Base-by-base conservation (phyloP, 2,113 vertebrate genomes). In the Cynoglossus semilaevis region DNA sequence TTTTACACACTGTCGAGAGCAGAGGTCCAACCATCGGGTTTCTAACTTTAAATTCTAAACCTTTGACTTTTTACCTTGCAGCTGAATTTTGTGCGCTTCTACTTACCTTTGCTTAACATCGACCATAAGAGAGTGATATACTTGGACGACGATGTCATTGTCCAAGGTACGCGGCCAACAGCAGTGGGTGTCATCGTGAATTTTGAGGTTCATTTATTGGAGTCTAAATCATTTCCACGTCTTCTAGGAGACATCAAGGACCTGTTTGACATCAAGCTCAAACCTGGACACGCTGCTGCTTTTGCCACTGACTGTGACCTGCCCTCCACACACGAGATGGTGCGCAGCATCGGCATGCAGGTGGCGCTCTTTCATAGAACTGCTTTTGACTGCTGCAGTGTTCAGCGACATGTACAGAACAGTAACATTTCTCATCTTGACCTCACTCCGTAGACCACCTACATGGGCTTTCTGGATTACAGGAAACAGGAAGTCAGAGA, bases 381-480 rank as follows among this genome's bases (percentile, higher is more conserved):
- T 42, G 10, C 41, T 15, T 42, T 5, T 42, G 0, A 42, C 41
- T 15, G 22, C 22, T 29, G 22, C 6, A 29, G 6, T 29, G 22
- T 29, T 29, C 22, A 2, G 22, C 6, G 6, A 29, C 22, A 6
- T 29, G n/a, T n/a, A n/a, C n/a, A n/a, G n/a, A n/a, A n/a, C n/a
- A 46, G 54, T 67, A 35, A 67, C 72, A 58, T 50, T 0, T 34
- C 0, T 50, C 1, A 41, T 73, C 12, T 51, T 22, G 10, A 72
- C 46, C 77, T 53, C 1, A 0, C 73, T 57, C 62, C 46, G 16
- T 65, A 98, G 97, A 98, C 94, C 11, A 96, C 94, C 0, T 99
- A 96, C 59, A 98, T 99, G 97, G 96, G 96, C 60, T 98, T 93
- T 67, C 87, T 99, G 84, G 96, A 99, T 89, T 99, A 96, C 63